phyloP scores from a whole-genome alignment of 53 echinoderm and acorn worm genomes.

The Paracentrotus lividus region DNA sequence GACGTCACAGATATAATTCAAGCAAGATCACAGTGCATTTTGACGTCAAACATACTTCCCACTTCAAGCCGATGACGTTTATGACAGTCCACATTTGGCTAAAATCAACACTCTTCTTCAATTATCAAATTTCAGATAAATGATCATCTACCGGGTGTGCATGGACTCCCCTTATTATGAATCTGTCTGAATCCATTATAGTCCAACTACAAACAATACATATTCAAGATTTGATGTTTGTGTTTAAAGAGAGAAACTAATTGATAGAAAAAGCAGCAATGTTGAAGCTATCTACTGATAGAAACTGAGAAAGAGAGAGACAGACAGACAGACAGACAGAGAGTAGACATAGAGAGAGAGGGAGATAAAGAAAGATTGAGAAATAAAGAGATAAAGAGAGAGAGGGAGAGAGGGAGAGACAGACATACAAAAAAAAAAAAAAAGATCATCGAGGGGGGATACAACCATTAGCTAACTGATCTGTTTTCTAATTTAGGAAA shows the following conservation, averaged over 20 bases:
- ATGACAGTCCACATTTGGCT: too few relatives aligned
- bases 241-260: background rate
- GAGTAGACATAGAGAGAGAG: too few relatives aligned
- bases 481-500: too few relatives aligned
- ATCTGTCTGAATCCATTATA: background rate
- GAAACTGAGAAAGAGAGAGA: too few relatives aligned
- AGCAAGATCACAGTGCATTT: background rate
- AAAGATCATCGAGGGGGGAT: background rate
- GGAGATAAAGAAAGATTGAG: background rate
- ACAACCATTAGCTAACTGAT: background rate
- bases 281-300: too few relatives aligned
- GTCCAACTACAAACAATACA: background rate
- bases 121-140: background rate
- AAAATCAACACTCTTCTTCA: background rate
- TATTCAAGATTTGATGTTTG: background rate
- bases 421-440: background rate
- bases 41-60: constrained; percentile 8
- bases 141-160: background rate
- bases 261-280: too few relatives aligned
- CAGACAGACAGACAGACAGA: too few relatives aligned
- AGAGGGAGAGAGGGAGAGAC: background rate
- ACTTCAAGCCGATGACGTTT: background rate
- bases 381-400: background rate
- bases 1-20: background rate
- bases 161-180: background rate